These are phyloP conservation scores for Uloborus plumipes DNA, from an alignment of 2,888 invertebrate genomes.

Conservation along the genomic window DNA sequence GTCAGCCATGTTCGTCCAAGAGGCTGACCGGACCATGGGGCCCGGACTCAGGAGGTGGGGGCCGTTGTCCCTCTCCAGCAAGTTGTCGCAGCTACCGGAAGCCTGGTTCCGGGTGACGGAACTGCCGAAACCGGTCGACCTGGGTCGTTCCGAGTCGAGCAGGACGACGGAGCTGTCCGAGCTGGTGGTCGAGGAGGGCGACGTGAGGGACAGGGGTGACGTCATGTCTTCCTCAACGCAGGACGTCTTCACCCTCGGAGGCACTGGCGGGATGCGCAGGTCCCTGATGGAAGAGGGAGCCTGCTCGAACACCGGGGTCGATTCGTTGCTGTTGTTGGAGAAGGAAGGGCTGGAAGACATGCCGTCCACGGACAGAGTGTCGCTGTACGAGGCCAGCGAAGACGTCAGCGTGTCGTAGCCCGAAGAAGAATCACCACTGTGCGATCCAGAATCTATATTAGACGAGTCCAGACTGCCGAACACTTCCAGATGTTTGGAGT, in stretches of 20 bases:
- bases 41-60: background rate
- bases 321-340: conserved; percentile 18
- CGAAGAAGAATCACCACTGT: conserved; percentile 65
- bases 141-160: conserved; percentile 13
- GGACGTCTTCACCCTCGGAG: conserved; percentile 31
- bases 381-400: conserved; percentile 63
- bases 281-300: conserved; percentile 1
- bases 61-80: background rate
- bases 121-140: background rate
- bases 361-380: conserved; percentile 39
- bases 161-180: conserved; percentile 49
- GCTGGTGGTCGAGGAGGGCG: conserved; percentile 56
- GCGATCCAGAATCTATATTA: conserved; percentile 28
- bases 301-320: conserved; percentile 33
- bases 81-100: conserved; percentile 46
- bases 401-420: conserved; percentile 67
- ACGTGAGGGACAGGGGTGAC: conserved; percentile 31
- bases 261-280: conserved; percentile 15
- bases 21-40: conserved; percentile 44
- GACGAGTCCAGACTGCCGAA: background rate
- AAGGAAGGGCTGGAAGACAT: conserved; percentile 24
- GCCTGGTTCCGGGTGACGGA: background rate
- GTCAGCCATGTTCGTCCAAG: conserved; percentile 52
- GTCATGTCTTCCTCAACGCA: conserved; percentile 50
- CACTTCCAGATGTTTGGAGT: background rate